phyloP scores from a whole-genome alignment of 2,888 invertebrate species.

The Epiblema foenella region DNA sequence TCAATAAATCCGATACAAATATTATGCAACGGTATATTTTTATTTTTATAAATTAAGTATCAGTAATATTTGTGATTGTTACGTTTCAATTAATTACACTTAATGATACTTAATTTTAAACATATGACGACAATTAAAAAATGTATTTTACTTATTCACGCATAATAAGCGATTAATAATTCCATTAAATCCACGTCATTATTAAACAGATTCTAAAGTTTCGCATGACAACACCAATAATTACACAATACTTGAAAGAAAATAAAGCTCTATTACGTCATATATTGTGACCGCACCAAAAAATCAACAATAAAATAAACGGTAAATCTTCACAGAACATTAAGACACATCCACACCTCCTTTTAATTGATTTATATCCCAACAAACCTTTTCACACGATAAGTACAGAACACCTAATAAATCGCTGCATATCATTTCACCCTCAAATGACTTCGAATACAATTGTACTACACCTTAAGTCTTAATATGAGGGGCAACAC shows the following conservation, averaged over 20 bases:
- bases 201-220: too few relatives aligned
- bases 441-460: conserved; percentile 72
- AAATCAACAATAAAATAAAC: conserved; percentile 30
- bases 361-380: conserved; percentile 38
- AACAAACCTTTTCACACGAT: conserved; percentile 50
- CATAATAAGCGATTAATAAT: too few relatives aligned
- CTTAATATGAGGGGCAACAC: conserved; percentile 61
- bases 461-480: conserved; percentile 66
- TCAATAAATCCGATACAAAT: conserved; percentile 1
- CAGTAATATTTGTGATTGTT: too few relatives aligned
- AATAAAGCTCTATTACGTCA: not conserved
- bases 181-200: too few relatives aligned
- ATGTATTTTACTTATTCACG: too few relatives aligned
- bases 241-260: not conserved
- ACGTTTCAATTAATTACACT: too few relatives aligned
- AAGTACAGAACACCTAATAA: conserved; percentile 72
- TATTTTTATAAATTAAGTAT: not conserved
- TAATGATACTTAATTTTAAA: too few relatives aligned
- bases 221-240: too few relatives aligned
- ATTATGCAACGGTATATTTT: not conserved
- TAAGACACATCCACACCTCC: conserved; percentile 34
- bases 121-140: too few relatives aligned
- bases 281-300: not conserved
- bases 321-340: conserved; percentile 31
- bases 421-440: conserved; percentile 82